Percentiles rank a stretch among this genome's conserved stretches.
phyloP scores from a whole-genome alignment of 2,113 vertebrate genomes.

The Mesitornis unicolor region DNA sequence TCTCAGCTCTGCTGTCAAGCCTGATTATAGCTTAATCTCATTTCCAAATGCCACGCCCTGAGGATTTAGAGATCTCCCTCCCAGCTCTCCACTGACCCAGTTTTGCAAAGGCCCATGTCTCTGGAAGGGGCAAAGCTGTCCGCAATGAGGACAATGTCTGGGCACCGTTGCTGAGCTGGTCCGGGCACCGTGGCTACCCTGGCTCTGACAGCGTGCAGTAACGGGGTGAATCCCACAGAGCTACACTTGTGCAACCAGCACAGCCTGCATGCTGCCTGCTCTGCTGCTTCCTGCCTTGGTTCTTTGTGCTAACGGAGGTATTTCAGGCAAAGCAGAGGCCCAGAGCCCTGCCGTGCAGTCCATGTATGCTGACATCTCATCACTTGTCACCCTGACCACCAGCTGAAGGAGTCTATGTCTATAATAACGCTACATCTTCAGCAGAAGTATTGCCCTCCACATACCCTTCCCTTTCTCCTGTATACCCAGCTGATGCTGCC shows the following conservation, averaged over 20 bases:
- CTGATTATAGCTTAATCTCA: constrained; percentile 37
- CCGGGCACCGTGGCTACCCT: background rate
- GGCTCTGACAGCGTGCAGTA: rapidly evolving
- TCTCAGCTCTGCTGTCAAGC: background rate
- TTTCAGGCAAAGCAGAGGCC: background rate
- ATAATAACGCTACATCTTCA: background rate
- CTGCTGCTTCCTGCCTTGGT: rapidly evolving
- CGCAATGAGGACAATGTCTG: background rate
- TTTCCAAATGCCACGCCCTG: constrained; percentile 23
- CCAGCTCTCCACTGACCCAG: constrained; percentile 35
- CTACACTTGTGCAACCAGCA: background rate
- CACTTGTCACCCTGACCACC: background rate
- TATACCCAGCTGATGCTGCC: background rate
- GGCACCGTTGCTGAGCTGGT: background rate
- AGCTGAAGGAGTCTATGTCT: background rate
- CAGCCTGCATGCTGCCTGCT: background rate
- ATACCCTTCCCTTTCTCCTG: background rate
- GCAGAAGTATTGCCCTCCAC: rapidly evolving
- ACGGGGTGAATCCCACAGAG: background rate
- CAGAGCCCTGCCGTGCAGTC: background rate
- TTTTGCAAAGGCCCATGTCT: background rate
- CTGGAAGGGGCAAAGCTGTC: background rate
- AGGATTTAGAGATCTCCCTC: background rate
- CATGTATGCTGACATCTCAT: rapidly evolving
- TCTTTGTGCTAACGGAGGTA: background rate